Conservation (phyloP, 2,888 invertebrate genomes). For the Epinotia brunnichana region DNA sequence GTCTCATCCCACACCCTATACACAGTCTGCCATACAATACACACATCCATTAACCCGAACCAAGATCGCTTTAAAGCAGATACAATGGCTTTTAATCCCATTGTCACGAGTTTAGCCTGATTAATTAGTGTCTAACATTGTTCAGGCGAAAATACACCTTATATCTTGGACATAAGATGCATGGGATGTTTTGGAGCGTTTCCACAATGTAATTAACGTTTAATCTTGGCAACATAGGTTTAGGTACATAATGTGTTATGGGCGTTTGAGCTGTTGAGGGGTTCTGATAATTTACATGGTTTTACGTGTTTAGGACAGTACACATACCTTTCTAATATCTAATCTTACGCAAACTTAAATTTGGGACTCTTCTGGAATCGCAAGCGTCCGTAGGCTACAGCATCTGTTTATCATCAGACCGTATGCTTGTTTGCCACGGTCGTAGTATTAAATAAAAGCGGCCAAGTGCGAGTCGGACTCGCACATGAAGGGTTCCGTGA, state of each 20-base stretch:
- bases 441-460: no score
- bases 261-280: neutral
- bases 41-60: constrained; percentile 32
- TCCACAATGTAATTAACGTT: constrained; percentile 29
- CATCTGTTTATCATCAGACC: no score
- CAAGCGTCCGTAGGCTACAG: no score
- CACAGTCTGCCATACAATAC: constrained; percentile 29
- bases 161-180: neutral
- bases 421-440: no score
- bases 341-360: neutral
- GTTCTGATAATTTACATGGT: constrained; percentile 19
- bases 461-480: no score
- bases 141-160: constrained; percentile 5
- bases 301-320: no score
- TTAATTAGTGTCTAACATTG: constrained; percentile 71
- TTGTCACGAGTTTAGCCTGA: constrained; percentile 68
- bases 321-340: no score
- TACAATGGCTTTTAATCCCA: constrained; percentile 71
- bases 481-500: no score
- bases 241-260: constrained; percentile 2
- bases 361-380: no score
- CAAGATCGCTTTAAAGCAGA: constrained; percentile 65
- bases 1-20: constrained; percentile 3
- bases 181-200: neutral
- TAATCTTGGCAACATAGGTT: constrained; percentile 14